These are phyloP conservation scores for Ophthalmotilapia sp. DNA, from an alignment of 2,113 vertebrate genomes.

Conservation along the genomic window DNA sequence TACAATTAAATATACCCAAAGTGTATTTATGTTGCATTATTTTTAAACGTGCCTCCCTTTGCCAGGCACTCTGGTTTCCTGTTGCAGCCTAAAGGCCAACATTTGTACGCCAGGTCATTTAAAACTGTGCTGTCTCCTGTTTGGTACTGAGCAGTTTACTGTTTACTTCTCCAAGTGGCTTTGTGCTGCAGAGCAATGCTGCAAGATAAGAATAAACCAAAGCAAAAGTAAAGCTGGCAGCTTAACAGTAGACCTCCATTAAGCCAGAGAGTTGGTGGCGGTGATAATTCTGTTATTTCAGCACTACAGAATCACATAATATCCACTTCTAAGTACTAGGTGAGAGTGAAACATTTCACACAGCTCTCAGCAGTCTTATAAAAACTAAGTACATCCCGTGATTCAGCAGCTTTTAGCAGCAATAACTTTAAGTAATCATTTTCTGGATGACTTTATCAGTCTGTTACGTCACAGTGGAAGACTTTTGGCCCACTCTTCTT, in stretches of 20 bases:
- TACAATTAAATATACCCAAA: neutral
- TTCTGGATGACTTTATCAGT: neutral
- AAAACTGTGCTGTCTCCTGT: neutral
- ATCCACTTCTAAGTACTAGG: neutral
- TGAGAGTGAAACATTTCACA: neutral
- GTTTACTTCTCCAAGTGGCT: neutral
- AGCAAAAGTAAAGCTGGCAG: neutral
- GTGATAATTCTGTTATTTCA: neutral
- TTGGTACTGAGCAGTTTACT: neutral
- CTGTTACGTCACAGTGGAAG: neutral
- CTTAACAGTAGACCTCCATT: neutral
- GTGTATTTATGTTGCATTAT: neutral
- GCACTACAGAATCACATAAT: neutral
- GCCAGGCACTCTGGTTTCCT: neutral
- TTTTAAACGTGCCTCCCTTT: neutral
- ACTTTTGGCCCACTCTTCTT: neutral
- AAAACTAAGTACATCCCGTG: neutral
- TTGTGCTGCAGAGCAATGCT: neutral
- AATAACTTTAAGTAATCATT: neutral
- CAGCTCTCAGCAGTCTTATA: neutral
- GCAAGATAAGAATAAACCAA: neutral
- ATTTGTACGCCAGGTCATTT: neutral
- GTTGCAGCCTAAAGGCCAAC: neutral
- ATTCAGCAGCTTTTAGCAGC: neutral
- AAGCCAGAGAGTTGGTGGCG: neutral